Evolutionary conservation across 2,113 vertebrate genomes (phyloP).

Genomic region (Chloropsis cyanopogon): DNA sequence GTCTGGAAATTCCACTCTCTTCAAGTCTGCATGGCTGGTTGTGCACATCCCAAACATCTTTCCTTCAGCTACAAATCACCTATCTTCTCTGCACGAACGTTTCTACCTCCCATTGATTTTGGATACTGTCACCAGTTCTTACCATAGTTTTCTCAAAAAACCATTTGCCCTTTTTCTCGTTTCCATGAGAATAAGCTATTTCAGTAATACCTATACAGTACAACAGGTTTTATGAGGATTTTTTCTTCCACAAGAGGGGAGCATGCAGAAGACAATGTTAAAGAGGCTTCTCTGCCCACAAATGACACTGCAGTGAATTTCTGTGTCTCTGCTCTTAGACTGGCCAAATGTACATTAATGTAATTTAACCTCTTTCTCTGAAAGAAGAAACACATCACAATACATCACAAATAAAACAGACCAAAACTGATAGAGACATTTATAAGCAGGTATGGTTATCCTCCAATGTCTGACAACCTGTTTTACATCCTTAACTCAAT

Average conservation of each 20-base stretch:
- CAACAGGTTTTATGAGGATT: background rate
- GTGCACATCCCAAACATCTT: background rate
- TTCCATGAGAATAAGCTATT: background rate
- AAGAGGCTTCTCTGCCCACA: background rate
- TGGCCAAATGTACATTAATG: slow-evolving; percentile 5
- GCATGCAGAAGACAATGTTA: accelerated
- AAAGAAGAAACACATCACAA: too few relatives aligned
- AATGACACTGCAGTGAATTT: background rate
- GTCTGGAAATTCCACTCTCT: background rate
- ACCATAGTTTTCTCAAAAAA: background rate
- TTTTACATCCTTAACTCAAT: slow-evolving; percentile 21
- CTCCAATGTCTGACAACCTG: background rate
- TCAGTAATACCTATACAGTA: background rate
- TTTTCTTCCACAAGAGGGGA: background rate
- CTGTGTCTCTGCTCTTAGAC: background rate
- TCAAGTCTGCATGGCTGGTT: accelerated
- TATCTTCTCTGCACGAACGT: background rate
- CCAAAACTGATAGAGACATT: slow-evolving; percentile 6
- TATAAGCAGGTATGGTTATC: slow-evolving; percentile 12
- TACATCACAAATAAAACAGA: background rate
- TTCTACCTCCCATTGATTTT: background rate
- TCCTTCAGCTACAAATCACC: background rate
- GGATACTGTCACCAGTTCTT: background rate
- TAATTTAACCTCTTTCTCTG: slow-evolving; percentile 19
- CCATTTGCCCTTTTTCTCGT: background rate